phyloP scores from a whole-genome alignment of 1,140 invertebrate species.

The Megalonaias nervosa region DNA sequence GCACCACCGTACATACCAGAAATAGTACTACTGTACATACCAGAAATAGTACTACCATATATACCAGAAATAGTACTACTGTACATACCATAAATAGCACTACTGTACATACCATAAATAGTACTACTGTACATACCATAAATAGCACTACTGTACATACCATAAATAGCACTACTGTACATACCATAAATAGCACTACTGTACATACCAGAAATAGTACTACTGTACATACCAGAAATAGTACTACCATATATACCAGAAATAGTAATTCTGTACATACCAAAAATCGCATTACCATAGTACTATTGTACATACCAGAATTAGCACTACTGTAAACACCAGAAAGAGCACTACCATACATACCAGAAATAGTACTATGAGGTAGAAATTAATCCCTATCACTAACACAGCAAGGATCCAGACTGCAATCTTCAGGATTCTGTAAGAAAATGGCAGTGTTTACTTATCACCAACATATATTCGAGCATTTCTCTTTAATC shows the following conservation, averaged over 20 bases:
- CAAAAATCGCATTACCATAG: no score
- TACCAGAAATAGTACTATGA: conserved; percentile 57
- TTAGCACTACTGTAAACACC: conserved; percentile 53
- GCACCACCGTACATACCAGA: conserved; percentile 47
- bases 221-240: conserved; percentile 55
- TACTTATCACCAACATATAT: not conserved
- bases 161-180: conserved; percentile 53
- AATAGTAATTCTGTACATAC: no score
- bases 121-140: conserved; percentile 56
- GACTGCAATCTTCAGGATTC: conserved; percentile 48
- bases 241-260: conserved; percentile 53
- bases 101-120: conserved; percentile 63
- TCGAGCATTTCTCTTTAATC: not conserved
- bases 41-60: conserved; percentile 51
- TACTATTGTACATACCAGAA: conserved; percentile 50
- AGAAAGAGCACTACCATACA: conserved; percentile 52
- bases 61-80: conserved; percentile 56
- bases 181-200: conserved; percentile 53
- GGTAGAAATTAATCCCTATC: conserved; percentile 57
- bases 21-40: conserved; percentile 55
- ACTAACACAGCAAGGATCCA: conserved; percentile 53
- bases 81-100: no score
- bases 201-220: conserved; percentile 27
- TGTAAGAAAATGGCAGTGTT: conserved; percentile 34
- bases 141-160: conserved; percentile 58